These are phyloP conservation scores for Xiphias gladius DNA, from an alignment of 2,113 vertebrate genomes.

Conservation along the genomic window DNA sequence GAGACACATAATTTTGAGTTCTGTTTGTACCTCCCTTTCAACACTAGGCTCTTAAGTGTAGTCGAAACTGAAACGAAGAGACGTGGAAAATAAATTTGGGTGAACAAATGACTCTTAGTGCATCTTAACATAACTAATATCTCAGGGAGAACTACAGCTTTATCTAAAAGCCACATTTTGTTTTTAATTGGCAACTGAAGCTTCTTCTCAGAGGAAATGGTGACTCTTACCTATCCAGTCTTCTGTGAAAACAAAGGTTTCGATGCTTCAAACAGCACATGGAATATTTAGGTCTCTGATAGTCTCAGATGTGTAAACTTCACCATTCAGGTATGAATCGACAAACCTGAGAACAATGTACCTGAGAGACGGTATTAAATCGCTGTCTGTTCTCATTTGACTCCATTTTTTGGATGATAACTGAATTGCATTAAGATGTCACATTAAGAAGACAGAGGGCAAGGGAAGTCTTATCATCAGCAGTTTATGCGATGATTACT, in stretches of 20 bases:
- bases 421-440: neutral
- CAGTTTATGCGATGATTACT: neutral
- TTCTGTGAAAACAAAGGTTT: neutral
- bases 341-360: too few relatives aligned
- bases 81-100: neutral
- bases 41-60: neutral
- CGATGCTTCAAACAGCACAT: neutral
- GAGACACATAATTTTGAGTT: neutral
- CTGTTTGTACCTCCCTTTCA: neutral
- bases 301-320: too few relatives aligned
- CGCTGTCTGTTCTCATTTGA: neutral
- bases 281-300: neutral
- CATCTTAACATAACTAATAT: neutral
- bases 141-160: neutral
- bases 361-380: too few relatives aligned
- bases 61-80: neutral
- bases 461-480: neutral
- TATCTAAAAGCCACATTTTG: neutral
- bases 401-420: neutral
- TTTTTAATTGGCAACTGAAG: neutral
- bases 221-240: neutral
- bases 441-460: neutral
- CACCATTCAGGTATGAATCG: too few relatives aligned
- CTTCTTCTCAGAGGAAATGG: neutral
- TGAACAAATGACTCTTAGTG: neutral